Percentiles rank a stretch among this genome's conserved stretches.
These are phyloP conservation scores for Drosophila mauritiana DNA, from an alignment of 1,140 invertebrate species.

Conservation along the genomic window DNA sequence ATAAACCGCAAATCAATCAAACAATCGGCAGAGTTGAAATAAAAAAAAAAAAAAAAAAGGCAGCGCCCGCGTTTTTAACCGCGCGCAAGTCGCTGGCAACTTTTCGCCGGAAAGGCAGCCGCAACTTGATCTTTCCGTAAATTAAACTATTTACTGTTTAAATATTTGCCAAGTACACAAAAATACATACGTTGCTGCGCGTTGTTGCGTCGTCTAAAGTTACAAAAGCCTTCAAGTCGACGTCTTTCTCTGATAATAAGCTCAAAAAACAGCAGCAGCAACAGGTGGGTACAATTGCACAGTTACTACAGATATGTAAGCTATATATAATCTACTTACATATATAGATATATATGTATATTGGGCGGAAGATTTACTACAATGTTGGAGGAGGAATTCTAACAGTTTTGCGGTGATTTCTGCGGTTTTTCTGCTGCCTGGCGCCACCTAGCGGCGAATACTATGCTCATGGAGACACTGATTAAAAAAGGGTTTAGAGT, in stretches of 20 bases:
- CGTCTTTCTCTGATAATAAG: conserved; percentile 39
- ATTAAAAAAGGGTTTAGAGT: no score
- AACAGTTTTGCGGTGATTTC: conserved; percentile 62
- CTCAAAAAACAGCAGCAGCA: conserved; percentile 25
- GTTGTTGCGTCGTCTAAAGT: conserved; percentile 48
- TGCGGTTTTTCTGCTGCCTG: conserved; percentile 57
- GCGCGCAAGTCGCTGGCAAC: conserved; percentile 15
- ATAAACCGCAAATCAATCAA: conserved; percentile 71
- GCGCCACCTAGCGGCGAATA: conserved; percentile 57
- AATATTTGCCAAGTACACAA: conserved; percentile 45
- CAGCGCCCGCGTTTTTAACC: conserved; percentile 24
- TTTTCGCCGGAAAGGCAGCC: conserved; percentile 27
- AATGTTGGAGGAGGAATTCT: conserved; percentile 44
- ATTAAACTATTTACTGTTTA: conserved; percentile 56
- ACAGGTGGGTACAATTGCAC: conserved; percentile 12
- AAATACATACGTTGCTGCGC: conserved; percentile 15
- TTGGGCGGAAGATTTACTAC: conserved; percentile 6
- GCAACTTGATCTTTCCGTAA: conserved; percentile 61
- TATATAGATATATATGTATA: no score
- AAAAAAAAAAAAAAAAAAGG: conserved; percentile 5
- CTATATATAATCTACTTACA: neutral
- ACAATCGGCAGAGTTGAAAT: conserved; percentile 6
- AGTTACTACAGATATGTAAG: neutral
- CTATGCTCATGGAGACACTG: no score
- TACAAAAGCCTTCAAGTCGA: conserved; percentile 62